phyloP scores from a whole-genome alignment of 2,888 invertebrate species.

The Serripes groenlandicus region DNA sequence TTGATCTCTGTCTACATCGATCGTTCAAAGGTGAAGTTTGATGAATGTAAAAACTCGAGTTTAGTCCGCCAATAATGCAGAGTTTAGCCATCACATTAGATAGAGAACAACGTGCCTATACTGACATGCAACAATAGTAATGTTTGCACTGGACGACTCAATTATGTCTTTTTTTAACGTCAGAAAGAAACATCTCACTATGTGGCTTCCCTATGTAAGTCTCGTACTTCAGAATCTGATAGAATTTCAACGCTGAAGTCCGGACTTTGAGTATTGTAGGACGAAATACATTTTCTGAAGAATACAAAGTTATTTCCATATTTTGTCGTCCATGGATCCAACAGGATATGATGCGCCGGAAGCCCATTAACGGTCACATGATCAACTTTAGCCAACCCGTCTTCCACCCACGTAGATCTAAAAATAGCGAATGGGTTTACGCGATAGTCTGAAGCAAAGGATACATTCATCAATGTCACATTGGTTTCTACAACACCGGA shows the following conservation, averaged over 20 bases:
- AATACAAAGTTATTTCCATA: constrained; percentile 66
- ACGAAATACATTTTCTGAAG: constrained; percentile 64
- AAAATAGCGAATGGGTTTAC: constrained; percentile 60
- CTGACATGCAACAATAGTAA: too few relatives aligned
- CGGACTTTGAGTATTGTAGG: constrained; percentile 65
- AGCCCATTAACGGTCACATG: constrained; percentile 67
- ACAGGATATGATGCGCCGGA: constrained; percentile 49
- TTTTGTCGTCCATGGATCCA: constrained; percentile 47
- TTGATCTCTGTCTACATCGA: too few relatives aligned
- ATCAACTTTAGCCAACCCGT: constrained; percentile 68
- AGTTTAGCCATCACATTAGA: too few relatives aligned
- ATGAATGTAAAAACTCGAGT: too few relatives aligned
- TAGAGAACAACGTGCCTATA: too few relatives aligned
- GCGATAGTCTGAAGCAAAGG: constrained; percentile 25
- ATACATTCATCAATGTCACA: constrained; percentile 44
- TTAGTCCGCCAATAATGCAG: too few relatives aligned
- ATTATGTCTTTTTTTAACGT: too few relatives aligned
- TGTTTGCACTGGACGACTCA: too few relatives aligned
- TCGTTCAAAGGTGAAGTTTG: too few relatives aligned
- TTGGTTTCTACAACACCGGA: constrained; percentile 49
- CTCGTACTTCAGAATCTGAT: constrained; percentile 31
- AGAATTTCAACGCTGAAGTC: constrained; percentile 51
- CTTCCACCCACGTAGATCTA: constrained; percentile 70
- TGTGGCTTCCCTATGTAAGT: background rate
- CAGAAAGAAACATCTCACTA: too few relatives aligned